Percentiles rank a stretch among this genome's conserved stretches.
These are phyloP conservation scores for Eupithecia tripunctaria DNA, from an alignment of 2,888 invertebrate genomes.

Conservation along the genomic window DNA sequence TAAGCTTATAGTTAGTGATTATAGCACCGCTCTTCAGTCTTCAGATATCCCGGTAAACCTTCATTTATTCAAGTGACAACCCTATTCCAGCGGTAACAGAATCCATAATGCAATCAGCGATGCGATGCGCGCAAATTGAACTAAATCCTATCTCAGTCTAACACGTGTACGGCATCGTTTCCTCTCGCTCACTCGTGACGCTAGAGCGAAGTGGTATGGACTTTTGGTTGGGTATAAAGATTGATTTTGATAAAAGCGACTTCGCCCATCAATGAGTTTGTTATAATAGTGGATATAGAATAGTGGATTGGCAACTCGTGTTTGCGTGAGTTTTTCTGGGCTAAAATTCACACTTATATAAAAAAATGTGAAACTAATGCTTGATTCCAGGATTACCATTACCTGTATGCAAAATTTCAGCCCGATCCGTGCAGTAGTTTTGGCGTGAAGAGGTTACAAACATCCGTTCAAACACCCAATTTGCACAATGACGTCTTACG, in stretches of 20 bases:
- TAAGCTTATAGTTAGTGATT: not conserved
- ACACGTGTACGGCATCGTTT: not conserved
- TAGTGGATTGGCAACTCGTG: not conserved
- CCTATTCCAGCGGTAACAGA: conserved; percentile 44
- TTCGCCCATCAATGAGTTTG: not conserved
- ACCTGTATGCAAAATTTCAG: too few relatives aligned
- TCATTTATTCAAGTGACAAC: conserved; percentile 29
- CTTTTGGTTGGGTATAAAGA: not conserved
- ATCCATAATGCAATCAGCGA: conserved; percentile 48
- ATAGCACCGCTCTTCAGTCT: not conserved
- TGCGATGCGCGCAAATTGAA: conserved; percentile 46
- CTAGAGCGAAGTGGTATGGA: not conserved
- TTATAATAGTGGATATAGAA: not conserved
- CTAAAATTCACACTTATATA: not conserved
- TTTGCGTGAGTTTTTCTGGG: not conserved
- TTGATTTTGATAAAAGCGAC: not conserved
- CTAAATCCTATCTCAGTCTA: conserved; percentile 23
- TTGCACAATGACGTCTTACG: too few relatives aligned
- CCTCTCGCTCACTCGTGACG: not conserved
- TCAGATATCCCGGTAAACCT: not conserved
- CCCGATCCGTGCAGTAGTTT: too few relatives aligned
- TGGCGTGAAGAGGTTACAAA: too few relatives aligned
- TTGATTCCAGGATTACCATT: too few relatives aligned
- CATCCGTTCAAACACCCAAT: too few relatives aligned
- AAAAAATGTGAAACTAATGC: too few relatives aligned